Base-by-base conservation (phyloP, 2,113 vertebrate genomes). In the Chionomys nivalis region DNA sequence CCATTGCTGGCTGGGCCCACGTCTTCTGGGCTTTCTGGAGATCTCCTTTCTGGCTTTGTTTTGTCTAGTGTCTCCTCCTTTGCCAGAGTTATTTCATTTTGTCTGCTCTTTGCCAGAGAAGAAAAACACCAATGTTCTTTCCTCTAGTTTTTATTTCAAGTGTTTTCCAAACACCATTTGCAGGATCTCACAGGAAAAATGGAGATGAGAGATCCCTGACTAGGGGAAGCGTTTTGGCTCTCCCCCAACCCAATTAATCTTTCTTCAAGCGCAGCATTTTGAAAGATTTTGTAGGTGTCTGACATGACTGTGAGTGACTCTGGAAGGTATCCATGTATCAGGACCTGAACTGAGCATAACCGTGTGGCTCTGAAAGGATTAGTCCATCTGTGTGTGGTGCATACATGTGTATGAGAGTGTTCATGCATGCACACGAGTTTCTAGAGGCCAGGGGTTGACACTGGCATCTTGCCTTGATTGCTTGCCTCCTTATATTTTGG, bases 231-330 rank as follows among this genome's bases (percentile, higher is more conserved):
- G 61, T 3, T 61, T 33, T 21, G 39, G 42, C 44, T 73, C 26
- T 39, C 33, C 36, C n/a, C 75, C 70, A 31, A 28, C 55, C 17
- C 21, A 12, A 0, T 68, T 31, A 63, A n/a, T 44, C 12, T 63
- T 42, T 89, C 65, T 91, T 91, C 28, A 89, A 89, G 55, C 47
- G 36, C 63, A 8, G 24, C 70, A 8, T 83, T 83, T 89, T 68
- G 28, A 81, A 95, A 93, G 58, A 3, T 89, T 96, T 96, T 90
- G 61, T 52, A 86, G 72, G 58, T 3, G 86, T 91, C 49, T n/a
- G 42, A 28, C 89, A n/a, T 58, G 58, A 81, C 21, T 79, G 11
- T 66, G 90, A 95, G 19, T 61, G 90, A 94, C 63, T 39, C 0
- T 47, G 85, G 85, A 49, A 93, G 1, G 6, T 36, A 31, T 47